phyloP scores from a whole-genome alignment of 1,140 invertebrate species.

The Marisa cornuarietis region DNA sequence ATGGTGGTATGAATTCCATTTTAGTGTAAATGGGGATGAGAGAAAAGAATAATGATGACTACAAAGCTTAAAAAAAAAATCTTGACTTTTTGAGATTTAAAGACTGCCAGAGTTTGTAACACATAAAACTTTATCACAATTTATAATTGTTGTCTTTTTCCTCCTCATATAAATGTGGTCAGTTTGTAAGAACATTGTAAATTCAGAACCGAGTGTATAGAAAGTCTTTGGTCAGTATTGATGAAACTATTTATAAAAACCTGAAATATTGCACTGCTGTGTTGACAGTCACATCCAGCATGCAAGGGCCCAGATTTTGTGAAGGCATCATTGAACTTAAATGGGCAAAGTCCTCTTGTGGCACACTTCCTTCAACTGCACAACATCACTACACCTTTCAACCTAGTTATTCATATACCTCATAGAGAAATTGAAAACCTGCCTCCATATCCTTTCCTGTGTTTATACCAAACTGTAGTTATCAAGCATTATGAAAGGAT shows the following conservation, averaged over 20 bases:
- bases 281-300: constrained; percentile 54
- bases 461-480: not conserved
- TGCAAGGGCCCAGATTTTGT: constrained; percentile 54
- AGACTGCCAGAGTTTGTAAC: too few relatives aligned
- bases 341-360: constrained; percentile 56
- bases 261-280: not conserved
- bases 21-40: too few relatives aligned
- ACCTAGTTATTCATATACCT: constrained; percentile 41
- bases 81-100: too few relatives aligned
- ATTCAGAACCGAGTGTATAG: not conserved
- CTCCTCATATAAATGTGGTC: too few relatives aligned
- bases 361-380: constrained; percentile 52
- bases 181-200: not conserved
- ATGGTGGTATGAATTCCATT: too few relatives aligned
- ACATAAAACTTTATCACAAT: too few relatives aligned
- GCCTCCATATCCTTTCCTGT: constrained; percentile 58
- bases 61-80: too few relatives aligned
- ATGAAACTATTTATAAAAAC: not conserved
- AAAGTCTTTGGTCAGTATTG: not conserved
- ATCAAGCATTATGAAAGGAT: not conserved
- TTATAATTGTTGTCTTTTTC: too few relatives aligned
- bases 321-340: constrained; percentile 44
- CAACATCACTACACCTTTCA: constrained; percentile 42
- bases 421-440: constrained; percentile 54
- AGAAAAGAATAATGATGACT: too few relatives aligned